phyloP scores from a whole-genome alignment of 2,113 vertebrate genomes.

The Erythrocebus patas region DNA sequence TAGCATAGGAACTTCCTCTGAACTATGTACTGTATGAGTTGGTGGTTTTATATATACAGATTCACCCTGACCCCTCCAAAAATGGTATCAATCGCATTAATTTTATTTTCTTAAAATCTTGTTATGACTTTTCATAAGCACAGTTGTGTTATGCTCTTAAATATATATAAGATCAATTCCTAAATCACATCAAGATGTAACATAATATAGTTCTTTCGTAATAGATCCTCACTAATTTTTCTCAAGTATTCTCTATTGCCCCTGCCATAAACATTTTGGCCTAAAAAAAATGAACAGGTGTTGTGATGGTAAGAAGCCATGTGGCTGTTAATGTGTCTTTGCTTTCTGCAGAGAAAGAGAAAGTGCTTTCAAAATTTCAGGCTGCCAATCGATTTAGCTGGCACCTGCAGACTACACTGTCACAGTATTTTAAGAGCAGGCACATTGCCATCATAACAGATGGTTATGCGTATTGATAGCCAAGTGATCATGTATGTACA shows the following conservation, averaged over 20 bases:
- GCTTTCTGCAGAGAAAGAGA: background rate
- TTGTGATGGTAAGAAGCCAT: background rate
- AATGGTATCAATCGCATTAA: background rate
- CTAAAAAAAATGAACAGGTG: conserved; percentile 30
- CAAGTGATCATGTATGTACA: conserved; percentile 48
- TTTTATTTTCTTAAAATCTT: background rate
- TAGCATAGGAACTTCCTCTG: background rate
- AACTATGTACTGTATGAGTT: background rate
- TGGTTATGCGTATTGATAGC: background rate
- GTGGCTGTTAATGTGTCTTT: background rate
- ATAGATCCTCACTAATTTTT: background rate
- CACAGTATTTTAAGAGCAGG: conserved; percentile 29
- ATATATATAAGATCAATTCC: background rate
- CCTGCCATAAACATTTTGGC: background rate
- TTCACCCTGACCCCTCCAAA: background rate
- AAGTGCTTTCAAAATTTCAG: background rate
- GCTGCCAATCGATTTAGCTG: background rate
- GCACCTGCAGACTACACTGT: background rate
- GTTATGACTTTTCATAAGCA: background rate
- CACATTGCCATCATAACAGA: conserved; percentile 31
- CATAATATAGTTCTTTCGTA: background rate
- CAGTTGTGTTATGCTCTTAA: background rate
- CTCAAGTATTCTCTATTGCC: background rate
- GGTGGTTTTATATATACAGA: background rate
- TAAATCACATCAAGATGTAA: background rate